Evolutionary conservation across 64 coral and sea anemone species (phyloP).

Genomic region (Stichodactyla mertensii): DNA sequence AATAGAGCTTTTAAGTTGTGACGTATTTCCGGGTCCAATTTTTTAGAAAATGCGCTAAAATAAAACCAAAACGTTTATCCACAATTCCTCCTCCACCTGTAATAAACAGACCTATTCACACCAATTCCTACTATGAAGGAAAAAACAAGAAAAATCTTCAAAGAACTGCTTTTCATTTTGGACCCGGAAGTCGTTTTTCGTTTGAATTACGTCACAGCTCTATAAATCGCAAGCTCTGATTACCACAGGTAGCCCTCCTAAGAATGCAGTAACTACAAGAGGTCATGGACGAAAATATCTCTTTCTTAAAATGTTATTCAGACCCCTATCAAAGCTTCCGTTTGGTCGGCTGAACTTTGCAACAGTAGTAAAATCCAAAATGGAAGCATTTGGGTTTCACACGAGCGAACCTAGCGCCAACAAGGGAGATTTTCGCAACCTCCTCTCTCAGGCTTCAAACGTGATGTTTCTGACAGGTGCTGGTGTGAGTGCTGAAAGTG

Average conservation of each 20-base stretch:
- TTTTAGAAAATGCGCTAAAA: too few species aligned
- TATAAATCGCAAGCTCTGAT: neutral
- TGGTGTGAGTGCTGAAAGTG: slow-evolving; percentile 89
- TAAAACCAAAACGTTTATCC: too few species aligned
- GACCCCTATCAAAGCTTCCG: neutral
- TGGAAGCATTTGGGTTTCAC: neutral
- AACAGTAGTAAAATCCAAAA: neutral
- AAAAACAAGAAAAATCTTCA: too few species aligned
- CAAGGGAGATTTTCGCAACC: slow-evolving; percentile 44
- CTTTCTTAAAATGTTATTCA: neutral
- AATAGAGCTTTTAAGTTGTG: too few species aligned
- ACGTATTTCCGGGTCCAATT: too few species aligned
- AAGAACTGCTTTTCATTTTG: too few species aligned
- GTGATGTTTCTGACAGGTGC: slow-evolving; percentile 83
- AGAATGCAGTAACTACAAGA: too few species aligned
- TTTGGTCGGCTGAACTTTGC: neutral
- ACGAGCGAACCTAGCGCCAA: neutral
- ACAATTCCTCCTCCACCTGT: too few species aligned
- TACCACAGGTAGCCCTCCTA: neutral
- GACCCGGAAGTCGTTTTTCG: too few species aligned
- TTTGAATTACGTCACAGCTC: too few species aligned
- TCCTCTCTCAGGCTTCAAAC: slow-evolving; percentile 64
- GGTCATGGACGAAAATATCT: neutral
- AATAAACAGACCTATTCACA: too few species aligned
- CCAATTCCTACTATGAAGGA: too few species aligned